Base-by-base conservation (phyloP, 2,888 invertebrate species). In the Lasioglossum lativentre region DNA sequence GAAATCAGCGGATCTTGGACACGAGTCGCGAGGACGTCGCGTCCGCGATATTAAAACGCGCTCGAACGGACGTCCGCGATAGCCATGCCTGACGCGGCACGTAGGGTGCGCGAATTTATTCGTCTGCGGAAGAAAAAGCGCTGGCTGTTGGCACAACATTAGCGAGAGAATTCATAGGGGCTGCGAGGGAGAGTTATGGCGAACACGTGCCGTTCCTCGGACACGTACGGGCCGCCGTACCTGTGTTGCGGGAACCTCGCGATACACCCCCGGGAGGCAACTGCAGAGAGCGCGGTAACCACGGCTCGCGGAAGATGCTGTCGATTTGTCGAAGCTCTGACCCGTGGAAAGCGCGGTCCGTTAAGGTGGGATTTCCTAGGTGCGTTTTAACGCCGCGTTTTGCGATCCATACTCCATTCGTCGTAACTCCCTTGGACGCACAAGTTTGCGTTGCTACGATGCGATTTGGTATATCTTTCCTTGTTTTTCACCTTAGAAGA, bases 121-220 rank as follows among this genome's bases (percentile, higher is more conserved):
- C 72, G 34, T 34, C 34, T 34, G 68, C 68, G 68, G 68, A 71
- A 71, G 86, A 79, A 75, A 84, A 83, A 83, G 74, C 71, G 56
- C 78, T 74, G 71, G 78, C 79, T 83, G 89, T 90, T 86, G 86
- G 88, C 89, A 84, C 86, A 88, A 87, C 88, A 89, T 91, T 92
- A 92, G 86, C 83, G 87, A 88, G 84, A 78, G 82, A 86, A 88
- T 91, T 88, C 88, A 80, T 84, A 76, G 78, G 38, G 76, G 80
- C 56, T 70, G 78, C 73, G 83, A 79, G 40, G 75, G 75, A 88
- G 88, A 90, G 76, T 91, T 92, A 90, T 90, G 86, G 82, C 78
- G 77, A 71, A 80, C 87, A 83, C 83, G 83, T 80, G 75, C 66
- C 68, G 30, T 76, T 85, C 68, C 70, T 76, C 52, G 82, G 77